Evolutionary conservation across 2,888 invertebrate genomes (phyloP).

Genomic region (Arctia plantaginis): DNA sequence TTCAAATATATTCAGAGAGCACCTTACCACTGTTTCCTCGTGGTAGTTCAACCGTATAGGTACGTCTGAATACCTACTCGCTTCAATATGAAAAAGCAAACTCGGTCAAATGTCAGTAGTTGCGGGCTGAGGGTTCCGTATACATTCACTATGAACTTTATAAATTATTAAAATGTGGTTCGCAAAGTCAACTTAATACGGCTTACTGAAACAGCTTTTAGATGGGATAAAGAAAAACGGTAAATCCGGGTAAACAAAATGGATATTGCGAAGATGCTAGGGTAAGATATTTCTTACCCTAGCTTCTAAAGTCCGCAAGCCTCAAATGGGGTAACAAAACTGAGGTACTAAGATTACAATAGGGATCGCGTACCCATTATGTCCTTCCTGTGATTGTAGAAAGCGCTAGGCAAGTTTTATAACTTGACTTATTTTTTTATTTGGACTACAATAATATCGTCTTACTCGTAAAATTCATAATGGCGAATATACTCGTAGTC

Average conservation of each 20-base stretch:
- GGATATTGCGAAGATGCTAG: no score
- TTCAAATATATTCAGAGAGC: constrained; percentile 34
- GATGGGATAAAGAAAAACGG: no score
- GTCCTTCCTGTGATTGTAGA: no score
- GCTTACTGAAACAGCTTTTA: no score
- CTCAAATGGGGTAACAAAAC: no score
- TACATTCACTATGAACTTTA: neutral
- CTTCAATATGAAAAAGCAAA: neutral
- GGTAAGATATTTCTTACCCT: no score
- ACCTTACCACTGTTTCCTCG: neutral
- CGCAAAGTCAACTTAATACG: neutral
- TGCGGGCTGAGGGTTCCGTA: neutral
- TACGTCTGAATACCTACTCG: neutral
- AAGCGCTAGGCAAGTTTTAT: neutral
- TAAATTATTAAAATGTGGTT: neutral
- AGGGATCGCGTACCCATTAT: no score
- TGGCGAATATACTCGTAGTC: neutral
- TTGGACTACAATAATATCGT: neutral
- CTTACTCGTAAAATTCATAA: neutral
- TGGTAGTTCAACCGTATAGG: neutral
- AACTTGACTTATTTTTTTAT: neutral
- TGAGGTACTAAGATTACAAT: no score
- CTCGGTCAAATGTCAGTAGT: neutral
- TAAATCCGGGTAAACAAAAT: no score
- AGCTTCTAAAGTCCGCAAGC: no score